Conservation (phyloP, 92 coral and sea anemone genomes). For the Diadumene lineata region DNA sequence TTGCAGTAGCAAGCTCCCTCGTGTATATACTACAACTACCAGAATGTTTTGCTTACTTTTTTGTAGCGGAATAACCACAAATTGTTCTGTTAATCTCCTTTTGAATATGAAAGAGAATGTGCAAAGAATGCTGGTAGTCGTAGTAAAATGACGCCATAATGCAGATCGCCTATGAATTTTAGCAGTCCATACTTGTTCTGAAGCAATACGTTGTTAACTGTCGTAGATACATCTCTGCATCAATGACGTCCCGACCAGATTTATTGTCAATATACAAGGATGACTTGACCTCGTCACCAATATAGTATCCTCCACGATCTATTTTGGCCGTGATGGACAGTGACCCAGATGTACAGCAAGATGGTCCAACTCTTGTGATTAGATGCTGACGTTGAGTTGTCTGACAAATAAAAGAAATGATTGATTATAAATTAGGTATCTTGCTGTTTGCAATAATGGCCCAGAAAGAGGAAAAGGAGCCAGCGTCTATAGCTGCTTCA, state of each 20-base stretch:
- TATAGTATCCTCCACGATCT: conserved; percentile 38
- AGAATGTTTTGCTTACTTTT: no score
- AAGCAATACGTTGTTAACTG: conserved; percentile 27
- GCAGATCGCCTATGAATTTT: no score
- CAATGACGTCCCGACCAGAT: conserved; percentile 35
- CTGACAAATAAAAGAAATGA: background rate
- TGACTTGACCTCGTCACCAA: conserved; percentile 39
- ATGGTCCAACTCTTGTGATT: conserved; percentile 16
- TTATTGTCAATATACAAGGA: conserved; percentile 35
- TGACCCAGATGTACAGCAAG: conserved; percentile 38
- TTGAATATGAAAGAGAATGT: no score
- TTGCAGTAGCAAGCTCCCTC: no score
- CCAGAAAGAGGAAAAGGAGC: background rate
- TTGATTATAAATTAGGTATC: background rate
- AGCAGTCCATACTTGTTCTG: conserved; percentile 22
- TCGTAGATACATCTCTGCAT: conserved; percentile 29
- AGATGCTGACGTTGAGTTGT: conserved; percentile 27
- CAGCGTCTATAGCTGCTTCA: no score
- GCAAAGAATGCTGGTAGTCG: no score
- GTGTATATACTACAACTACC: no score
- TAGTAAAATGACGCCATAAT: no score
- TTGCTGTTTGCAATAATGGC: background rate
- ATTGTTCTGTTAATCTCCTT: no score
- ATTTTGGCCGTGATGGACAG: conserved; percentile 45
- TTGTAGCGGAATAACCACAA: no score